Evolutionary conservation across 2,113 vertebrate genomes (phyloP).

Genomic region (Strix aluco): DNA sequence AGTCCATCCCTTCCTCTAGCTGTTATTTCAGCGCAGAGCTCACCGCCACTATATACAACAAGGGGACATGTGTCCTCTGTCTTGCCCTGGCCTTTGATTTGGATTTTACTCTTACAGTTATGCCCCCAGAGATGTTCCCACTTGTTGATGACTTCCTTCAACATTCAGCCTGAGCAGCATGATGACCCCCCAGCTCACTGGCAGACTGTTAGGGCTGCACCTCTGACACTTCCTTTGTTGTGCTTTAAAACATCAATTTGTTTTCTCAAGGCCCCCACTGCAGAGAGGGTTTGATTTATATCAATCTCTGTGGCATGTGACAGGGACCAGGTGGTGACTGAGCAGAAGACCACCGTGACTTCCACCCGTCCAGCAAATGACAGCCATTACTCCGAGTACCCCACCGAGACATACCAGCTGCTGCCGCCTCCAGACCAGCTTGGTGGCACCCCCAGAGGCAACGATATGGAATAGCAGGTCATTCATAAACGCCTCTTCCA

Average conservation of each 20-base stretch:
- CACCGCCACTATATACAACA: neutral
- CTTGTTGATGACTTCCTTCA: neutral
- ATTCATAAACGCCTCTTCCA: neutral
- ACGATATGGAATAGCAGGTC: accelerated
- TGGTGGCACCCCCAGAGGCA: conserved; percentile 20
- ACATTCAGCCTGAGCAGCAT: neutral
- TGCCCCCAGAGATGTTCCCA: neutral
- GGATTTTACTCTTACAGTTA: neutral
- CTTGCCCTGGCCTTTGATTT: neutral
- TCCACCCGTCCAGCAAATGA: neutral
- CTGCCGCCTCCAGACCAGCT: neutral
- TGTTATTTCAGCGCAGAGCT: neutral
- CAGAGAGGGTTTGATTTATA: conserved; percentile 21
- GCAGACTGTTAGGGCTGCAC: neutral
- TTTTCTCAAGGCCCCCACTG: neutral
- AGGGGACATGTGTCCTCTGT: neutral
- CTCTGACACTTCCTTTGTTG: neutral
- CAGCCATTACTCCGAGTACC: neutral
- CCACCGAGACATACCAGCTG: neutral
- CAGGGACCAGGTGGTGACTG: conserved; percentile 40
- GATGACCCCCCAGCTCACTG: neutral
- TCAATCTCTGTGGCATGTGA: neutral
- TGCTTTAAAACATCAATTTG: neutral
- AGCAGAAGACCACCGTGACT: neutral
- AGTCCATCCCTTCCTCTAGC: neutral